These are phyloP conservation scores for Pyrgilauda ruficollis DNA, from an alignment of 2,113 vertebrate genomes.

Conservation along the genomic window DNA sequence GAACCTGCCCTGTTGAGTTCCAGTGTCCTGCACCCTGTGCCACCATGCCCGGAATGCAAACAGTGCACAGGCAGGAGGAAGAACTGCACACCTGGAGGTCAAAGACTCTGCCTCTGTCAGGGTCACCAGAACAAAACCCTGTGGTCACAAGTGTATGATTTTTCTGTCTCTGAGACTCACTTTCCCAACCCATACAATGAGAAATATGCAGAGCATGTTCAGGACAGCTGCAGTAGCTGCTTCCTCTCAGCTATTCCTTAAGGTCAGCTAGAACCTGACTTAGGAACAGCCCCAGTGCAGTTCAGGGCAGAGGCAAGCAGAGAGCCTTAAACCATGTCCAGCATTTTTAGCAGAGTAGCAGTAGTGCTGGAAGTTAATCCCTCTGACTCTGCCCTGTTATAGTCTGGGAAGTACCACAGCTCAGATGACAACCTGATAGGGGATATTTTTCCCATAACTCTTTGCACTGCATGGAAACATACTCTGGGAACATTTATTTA, in stretches of 20 bases:
- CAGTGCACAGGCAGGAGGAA: accelerated
- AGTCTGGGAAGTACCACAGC: not conserved
- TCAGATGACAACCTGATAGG: not conserved
- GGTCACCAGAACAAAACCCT: not conserved
- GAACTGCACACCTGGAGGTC: not conserved
- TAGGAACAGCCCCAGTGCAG: not conserved
- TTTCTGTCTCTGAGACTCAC: not conserved
- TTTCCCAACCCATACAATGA: not conserved
- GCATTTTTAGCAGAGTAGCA: not conserved
- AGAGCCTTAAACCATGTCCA: not conserved
- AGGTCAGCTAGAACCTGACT: not conserved
- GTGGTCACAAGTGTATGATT: not conserved
- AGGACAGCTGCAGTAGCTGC: not conserved
- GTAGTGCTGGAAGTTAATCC: not conserved
- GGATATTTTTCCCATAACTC: not conserved
- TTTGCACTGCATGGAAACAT: not conserved
- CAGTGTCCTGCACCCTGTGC: accelerated
- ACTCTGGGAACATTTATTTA: not conserved
- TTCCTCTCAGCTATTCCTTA: not conserved
- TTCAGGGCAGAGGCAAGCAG: not conserved
- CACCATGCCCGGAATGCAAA: accelerated
- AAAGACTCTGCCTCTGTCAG: not conserved
- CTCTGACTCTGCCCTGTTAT: not conserved
- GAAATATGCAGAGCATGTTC: not conserved
- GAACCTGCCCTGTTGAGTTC: not conserved